Conservation (phyloP, 2,888 invertebrate species). For the Didymodactylos carnosus region DNA sequence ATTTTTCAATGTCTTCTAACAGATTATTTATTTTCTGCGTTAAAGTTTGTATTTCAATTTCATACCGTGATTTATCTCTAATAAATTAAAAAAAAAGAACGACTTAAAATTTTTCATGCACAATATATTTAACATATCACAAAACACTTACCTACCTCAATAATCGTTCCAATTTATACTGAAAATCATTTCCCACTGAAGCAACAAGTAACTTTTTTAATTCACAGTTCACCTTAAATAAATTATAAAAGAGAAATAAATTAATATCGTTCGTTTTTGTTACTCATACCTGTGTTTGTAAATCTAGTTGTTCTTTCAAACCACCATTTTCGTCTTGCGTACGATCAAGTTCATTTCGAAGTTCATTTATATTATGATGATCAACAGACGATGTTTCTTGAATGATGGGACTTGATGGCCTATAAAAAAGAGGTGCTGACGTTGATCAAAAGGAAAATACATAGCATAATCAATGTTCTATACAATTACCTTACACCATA, state of each 20-base stretch:
- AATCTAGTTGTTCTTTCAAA: neutral
- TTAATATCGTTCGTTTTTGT: neutral
- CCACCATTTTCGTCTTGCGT: neutral
- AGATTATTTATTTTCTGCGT: neutral
- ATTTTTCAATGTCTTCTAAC: neutral
- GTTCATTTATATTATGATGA: neutral
- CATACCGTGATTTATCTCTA: slow-evolving; percentile 10
- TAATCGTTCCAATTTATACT: slow-evolving; percentile 64
- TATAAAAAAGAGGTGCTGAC: no score
- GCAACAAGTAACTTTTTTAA: slow-evolving; percentile 75
- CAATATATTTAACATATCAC: no score
- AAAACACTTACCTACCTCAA: slow-evolving; percentile 47
- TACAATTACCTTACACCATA: neutral
- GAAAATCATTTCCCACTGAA: slow-evolving; percentile 78
- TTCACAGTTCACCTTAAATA: slow-evolving; percentile 58
- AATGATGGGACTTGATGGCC: neutral
- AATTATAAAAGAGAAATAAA: no score
- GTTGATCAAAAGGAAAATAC: no score
- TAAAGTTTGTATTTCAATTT: slow-evolving; percentile 1
- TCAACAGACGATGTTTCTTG: neutral
- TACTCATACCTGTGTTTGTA: neutral
- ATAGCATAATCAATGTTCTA: neutral
- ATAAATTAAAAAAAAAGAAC: neutral
- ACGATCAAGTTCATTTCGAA: neutral
- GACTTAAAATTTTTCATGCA: neutral